A percentile compares a stretch with the other conserved stretches of the same genome.
phyloP scores from a whole-genome alignment of 2,113 vertebrate species.

The Chaetops frenatus region DNA sequence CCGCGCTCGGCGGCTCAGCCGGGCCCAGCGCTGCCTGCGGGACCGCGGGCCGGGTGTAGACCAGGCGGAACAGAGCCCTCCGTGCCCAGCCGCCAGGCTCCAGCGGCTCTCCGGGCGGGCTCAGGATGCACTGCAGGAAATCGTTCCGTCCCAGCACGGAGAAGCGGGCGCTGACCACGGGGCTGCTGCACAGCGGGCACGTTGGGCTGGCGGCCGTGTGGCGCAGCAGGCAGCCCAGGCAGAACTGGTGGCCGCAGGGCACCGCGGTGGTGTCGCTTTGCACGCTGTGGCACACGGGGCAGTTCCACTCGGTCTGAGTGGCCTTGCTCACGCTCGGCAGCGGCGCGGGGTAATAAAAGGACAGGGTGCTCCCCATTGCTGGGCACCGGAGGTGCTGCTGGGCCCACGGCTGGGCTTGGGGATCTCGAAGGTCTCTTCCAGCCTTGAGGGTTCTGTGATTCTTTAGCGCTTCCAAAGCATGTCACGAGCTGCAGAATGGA shows the following conservation, averaged over 20 bases:
- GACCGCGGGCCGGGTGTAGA: neutral
- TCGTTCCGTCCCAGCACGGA: neutral
- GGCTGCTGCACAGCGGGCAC: neutral
- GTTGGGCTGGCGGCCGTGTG: neutral
- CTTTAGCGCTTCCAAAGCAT: neutral
- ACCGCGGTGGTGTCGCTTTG: neutral
- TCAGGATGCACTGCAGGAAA: neutral
- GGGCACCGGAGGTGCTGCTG: neutral
- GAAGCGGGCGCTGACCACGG: neutral
- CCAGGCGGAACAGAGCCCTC: neutral
- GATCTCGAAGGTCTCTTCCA: neutral
- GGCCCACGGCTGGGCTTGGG: accelerated
- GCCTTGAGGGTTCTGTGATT: too few relatives aligned
- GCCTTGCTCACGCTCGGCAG: neutral
- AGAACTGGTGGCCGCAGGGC: neutral
- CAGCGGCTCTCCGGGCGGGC: neutral
- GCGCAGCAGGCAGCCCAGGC: neutral
- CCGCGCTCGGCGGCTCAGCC: accelerated
- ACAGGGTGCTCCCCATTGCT: neutral
- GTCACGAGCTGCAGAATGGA: neutral
- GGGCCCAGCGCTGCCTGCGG: neutral
- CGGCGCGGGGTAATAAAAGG: accelerated
- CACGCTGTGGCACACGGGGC: neutral
- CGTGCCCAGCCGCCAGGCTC: neutral
- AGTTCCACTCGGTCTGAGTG: neutral